A percentile compares a stretch with the other conserved stretches of the same genome.
Conservation (phyloP, 2,797 vertebrate species). For the Macrochelys suwanniensis region DNA sequence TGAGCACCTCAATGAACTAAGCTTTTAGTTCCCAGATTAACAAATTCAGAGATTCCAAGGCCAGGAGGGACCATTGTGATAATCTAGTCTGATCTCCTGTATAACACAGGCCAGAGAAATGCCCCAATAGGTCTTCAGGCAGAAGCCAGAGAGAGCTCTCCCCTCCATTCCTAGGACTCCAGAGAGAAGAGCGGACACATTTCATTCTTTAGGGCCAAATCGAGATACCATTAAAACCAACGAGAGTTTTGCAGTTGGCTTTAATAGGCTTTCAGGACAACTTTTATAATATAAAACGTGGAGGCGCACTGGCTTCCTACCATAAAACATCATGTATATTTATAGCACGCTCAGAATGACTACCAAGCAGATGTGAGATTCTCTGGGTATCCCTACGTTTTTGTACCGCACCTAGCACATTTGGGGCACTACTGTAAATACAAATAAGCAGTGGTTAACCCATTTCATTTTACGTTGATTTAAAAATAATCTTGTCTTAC, state of each 20-base stretch:
- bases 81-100: not conserved
- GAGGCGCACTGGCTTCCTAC: not conserved
- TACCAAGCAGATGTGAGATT: not conserved
- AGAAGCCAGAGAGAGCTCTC: not conserved
- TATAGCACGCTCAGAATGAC: not conserved
- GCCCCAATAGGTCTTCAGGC: not conserved
- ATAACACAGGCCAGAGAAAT: not conserved
- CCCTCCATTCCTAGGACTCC: not conserved
- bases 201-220: not conserved
- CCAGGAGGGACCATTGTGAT: not conserved
- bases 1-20: not conserved
- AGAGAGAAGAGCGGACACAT: not conserved
- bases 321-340: not conserved
- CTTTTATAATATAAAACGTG: not conserved
- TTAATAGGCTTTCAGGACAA: accelerated
- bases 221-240: not conserved
- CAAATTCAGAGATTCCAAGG: not conserved
- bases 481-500: constrained; percentile 1
- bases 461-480: not conserved
- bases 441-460: accelerated
- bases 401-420: not conserved
- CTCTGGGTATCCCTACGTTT: constrained; percentile 10
- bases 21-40: not conserved
- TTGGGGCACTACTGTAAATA: not conserved
- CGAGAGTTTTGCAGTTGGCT: not conserved